Base-by-base conservation (phyloP, 2,888 invertebrate species). In the Cryptus armator region DNA sequence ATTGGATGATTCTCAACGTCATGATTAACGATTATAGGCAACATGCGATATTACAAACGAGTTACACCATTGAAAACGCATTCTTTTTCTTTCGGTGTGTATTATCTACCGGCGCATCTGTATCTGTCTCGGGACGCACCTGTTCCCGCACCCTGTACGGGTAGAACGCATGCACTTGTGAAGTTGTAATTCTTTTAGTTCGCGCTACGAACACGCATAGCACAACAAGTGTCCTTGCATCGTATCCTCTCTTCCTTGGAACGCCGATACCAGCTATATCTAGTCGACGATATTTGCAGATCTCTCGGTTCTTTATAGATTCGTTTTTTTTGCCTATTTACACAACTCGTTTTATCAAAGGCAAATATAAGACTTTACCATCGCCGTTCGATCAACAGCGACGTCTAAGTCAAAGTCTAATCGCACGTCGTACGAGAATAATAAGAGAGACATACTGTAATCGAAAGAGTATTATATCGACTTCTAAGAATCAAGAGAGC, bases 121-220 rank as follows among this genome's bases (percentile, higher is more conserved):
- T 56, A 84, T 77, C 80, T 76, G 67, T 72, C 72, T 51, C 62
- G 62, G 51, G 81, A 68, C 84, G 84, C 84, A 84, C 84, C 84
- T 84, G 84, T 67, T 74, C 72, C 68, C 59, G 67, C 51, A 53
- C 62, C 32, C 79, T 71, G 29, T 32, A 72, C 44, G n/a, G 32
- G 37, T 56, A 51, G 43, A 24, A 56, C 19, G 32, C 75, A 53
- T 62, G 32, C 16, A 48, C 9, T 48, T 14, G 12, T 24, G 24
- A 16, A 66, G 75, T 19, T 6, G 19, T 66, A 53, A 66, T 66
- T 76, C 66, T 24, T 76, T 53, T 3, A 14, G 48, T 66, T 53
- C 24, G 66, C 66, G 43, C 46, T 37, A 32, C 56, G 29, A 46
- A 48, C 14, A 3, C n/a, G 56, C 59, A 24, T 56, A 19, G 16